Evolutionary conservation across 53 echinoderm and acorn worm species (phyloP).

Genomic region (Holothuria leucospilota): DNA sequence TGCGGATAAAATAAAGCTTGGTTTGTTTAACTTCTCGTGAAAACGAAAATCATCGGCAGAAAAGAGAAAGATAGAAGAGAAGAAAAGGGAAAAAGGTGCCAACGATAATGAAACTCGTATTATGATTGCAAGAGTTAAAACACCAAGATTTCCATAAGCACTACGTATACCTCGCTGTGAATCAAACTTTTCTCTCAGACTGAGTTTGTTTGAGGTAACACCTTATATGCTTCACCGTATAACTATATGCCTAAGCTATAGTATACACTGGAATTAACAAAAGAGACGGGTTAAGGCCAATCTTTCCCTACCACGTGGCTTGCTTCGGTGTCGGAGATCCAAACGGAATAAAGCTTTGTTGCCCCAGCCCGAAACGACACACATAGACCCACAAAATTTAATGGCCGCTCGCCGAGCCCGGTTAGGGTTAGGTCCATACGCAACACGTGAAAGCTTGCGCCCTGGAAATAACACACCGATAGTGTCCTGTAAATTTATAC

Average conservation of each 20-base stretch:
- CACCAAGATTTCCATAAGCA: too few relatives aligned
- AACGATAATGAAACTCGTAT: too few relatives aligned
- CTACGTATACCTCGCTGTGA: too few relatives aligned
- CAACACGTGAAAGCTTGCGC: constrained; percentile 10
- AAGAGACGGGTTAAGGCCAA: constrained; percentile 16
- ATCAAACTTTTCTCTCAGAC: too few relatives aligned
- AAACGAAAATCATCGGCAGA: constrained; percentile 10
- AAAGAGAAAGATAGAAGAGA: too few relatives aligned
- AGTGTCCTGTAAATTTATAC: constrained; percentile 36
- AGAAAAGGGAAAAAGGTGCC: too few relatives aligned
- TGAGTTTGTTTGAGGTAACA: too few relatives aligned
- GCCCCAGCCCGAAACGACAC: constrained; percentile 24
- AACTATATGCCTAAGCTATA: too few relatives aligned
- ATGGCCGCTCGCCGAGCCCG: constrained; percentile 8
- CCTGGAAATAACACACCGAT: constrained; percentile 20
- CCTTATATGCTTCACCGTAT: too few relatives aligned
- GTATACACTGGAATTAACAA: not conserved
- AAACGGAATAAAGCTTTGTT: constrained; percentile 32
- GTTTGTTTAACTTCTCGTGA: constrained; percentile 26
- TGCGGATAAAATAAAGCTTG: not conserved
- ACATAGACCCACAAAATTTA: constrained; percentile 42
- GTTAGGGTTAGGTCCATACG: constrained; percentile 19
- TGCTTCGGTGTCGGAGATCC: not conserved
- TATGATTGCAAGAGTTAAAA: too few relatives aligned
- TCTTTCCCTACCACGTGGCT: constrained; percentile 41